phyloP scores from a whole-genome alignment of 2,797 vertebrate genomes.

The Sitta carolinensis region DNA sequence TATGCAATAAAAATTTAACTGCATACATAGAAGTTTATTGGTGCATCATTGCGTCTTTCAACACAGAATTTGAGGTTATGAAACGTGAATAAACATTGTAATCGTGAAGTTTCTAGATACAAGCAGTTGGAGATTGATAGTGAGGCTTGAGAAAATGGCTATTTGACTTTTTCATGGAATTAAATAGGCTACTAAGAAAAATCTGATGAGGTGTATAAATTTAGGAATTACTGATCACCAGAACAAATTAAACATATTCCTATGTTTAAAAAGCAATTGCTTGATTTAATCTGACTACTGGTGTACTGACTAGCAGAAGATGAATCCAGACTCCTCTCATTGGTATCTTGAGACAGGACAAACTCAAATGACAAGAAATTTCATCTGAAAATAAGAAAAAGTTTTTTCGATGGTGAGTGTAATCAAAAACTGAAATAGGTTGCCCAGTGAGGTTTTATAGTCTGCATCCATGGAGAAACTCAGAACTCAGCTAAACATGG shows the following conservation, averaged over 20 bases:
- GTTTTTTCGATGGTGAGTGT: background rate
- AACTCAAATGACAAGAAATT: background rate
- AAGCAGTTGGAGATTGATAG: background rate
- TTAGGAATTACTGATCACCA: background rate
- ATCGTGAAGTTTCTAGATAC: conserved; percentile 22
- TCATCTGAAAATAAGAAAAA: background rate
- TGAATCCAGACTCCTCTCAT: background rate
- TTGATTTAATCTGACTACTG: background rate
- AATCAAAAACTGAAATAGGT: background rate
- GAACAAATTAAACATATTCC: background rate
- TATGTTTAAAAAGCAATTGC: background rate
- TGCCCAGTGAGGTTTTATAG: background rate
- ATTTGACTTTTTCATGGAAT: background rate
- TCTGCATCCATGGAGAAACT: background rate
- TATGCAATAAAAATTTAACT: conserved; percentile 47
- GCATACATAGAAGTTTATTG: conserved; percentile 49
- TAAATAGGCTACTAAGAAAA: background rate
- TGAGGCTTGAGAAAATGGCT: background rate
- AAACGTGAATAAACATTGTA: conserved; percentile 6
- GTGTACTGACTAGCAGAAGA: background rate
- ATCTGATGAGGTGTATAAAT: background rate
- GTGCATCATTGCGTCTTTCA: background rate
- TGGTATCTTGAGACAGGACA: background rate
- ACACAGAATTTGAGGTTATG: conserved; percentile 19
- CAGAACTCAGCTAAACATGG: background rate